Evolutionary conservation across 2,797 vertebrate genomes (phyloP).

Genomic region (Cyprinodon diabolis): DNA sequence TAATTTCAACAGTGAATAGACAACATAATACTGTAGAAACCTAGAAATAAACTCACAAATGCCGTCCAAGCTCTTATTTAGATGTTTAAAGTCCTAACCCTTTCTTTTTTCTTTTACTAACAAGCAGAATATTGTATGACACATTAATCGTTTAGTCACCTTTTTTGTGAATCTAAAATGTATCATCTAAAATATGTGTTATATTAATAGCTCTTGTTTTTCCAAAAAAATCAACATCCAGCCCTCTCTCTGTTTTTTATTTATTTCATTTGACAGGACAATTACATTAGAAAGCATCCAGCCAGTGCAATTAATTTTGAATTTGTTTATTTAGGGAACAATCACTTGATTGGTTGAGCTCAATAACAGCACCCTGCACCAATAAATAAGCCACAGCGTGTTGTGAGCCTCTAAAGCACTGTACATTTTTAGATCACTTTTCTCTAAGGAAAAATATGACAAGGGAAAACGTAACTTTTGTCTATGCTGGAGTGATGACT

Average conservation of each 20-base stretch:
- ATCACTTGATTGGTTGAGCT: constrained; percentile 4
- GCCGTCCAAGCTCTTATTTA: not conserved
- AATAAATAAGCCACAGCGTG: not conserved
- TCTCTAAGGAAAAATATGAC: not conserved
- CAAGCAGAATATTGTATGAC: not conserved
- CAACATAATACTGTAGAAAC: not conserved
- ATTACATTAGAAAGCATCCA: not conserved
- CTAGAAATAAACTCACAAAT: not conserved
- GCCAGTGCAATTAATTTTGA: not conserved
- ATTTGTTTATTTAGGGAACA: constrained; percentile 1
- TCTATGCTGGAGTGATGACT: not conserved
- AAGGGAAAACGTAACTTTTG: not conserved
- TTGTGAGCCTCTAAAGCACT: not conserved
- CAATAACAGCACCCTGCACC: not conserved
- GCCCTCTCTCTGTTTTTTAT: too few relatives aligned
- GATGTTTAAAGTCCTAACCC: not conserved
- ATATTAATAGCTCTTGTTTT: not conserved
- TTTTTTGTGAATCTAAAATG: not conserved
- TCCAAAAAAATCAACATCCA: not conserved
- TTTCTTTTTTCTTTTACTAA: not conserved
- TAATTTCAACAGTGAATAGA: not conserved
- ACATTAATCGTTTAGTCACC: not conserved
- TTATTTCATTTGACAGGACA: not conserved
- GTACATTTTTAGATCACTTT: not conserved
- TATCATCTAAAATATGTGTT: too few relatives aligned